phyloP scores from a whole-genome alignment of 1,140 invertebrate species.

The Anagrus nilaparvatae region DNA sequence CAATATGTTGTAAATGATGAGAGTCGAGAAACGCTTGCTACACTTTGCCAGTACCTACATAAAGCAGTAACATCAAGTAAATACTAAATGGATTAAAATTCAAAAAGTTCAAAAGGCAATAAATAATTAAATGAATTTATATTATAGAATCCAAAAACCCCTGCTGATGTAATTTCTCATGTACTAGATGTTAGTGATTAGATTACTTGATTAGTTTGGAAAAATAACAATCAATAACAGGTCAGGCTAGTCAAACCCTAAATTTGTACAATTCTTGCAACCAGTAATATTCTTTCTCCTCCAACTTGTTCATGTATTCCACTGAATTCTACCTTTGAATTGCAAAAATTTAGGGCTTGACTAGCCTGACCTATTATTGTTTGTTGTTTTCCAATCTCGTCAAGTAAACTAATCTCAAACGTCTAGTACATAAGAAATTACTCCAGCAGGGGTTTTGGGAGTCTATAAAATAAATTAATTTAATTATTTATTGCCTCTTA shows the following conservation, averaged over 20 bases:
- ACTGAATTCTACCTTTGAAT: conserved; percentile 73
- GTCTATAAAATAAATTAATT: conserved; percentile 23
- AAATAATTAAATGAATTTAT: conserved; percentile 4
- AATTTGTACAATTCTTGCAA: conserved; percentile 88
- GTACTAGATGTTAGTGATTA: conserved; percentile 22
- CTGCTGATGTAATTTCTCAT: conserved; percentile 33
- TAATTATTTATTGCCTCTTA: background rate
- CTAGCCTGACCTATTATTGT: conserved; percentile 84
- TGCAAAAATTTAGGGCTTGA: conserved; percentile 84
- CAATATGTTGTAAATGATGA: conserved; percentile 39
- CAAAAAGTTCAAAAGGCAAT: background rate
- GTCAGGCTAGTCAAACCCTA: conserved; percentile 84
- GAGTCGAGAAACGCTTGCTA: conserved; percentile 49
- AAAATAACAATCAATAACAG: conserved; percentile 74
- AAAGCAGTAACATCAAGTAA: conserved; percentile 54
- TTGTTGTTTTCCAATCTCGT: conserved; percentile 67
- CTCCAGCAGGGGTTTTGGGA: conserved; percentile 37
- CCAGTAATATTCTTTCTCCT: conserved; percentile 77
- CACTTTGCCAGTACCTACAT: conserved; percentile 79
- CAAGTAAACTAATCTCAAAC: conserved; percentile 41
- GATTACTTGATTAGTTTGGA: conserved; percentile 58
- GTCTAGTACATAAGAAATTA: conserved; percentile 26
- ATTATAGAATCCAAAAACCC: conserved; percentile 36
- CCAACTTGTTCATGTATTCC: conserved; percentile 90
- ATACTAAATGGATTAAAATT: no score